Evolutionary conservation across 2,888 invertebrate species (phyloP).

Genomic region (Pristionchus entomophagus): DNA sequence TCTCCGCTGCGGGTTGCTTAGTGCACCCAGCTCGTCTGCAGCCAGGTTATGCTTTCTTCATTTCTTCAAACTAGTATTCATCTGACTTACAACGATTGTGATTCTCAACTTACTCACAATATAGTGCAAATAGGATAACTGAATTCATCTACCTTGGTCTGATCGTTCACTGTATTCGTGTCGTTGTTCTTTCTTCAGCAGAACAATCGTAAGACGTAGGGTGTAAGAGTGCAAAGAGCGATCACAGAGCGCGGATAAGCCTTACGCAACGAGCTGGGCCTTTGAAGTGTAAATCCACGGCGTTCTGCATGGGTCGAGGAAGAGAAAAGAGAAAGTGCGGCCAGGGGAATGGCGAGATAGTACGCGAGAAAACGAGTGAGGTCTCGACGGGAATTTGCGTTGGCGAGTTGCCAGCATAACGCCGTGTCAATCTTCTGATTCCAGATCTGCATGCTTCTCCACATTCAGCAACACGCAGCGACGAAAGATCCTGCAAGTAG

Average conservation of each 20-base stretch:
- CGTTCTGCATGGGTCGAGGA: no score
- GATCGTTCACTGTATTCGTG: background rate
- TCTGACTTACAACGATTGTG: background rate
- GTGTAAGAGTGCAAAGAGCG: constrained; percentile 1
- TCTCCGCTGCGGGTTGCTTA: constrained; percentile 37
- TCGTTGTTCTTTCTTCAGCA: background rate
- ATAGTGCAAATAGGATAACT: background rate
- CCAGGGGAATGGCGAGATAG: no score
- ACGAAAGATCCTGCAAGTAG: constrained; percentile 37
- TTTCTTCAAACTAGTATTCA: background rate
- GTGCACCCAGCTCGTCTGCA: constrained; percentile 31
- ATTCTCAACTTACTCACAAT: background rate
- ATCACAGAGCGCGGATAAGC: background rate
- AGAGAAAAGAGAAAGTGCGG: no score
- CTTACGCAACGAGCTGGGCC: background rate
- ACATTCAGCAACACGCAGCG: constrained; percentile 15
- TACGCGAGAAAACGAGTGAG: no score
- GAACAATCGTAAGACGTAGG: background rate
- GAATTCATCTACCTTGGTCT: no score
- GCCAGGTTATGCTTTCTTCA: constrained; percentile 10
- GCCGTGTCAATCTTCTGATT: background rate
- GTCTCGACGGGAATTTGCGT: no score
- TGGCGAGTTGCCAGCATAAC: no score
- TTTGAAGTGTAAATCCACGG: background rate
- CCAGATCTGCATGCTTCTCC: constrained; percentile 45